Evolutionary conservation across 2,888 invertebrate genomes (phyloP), one percentile per base, ranked within the genome.

Genomic region (Neoitamus cyanurus): DNA sequence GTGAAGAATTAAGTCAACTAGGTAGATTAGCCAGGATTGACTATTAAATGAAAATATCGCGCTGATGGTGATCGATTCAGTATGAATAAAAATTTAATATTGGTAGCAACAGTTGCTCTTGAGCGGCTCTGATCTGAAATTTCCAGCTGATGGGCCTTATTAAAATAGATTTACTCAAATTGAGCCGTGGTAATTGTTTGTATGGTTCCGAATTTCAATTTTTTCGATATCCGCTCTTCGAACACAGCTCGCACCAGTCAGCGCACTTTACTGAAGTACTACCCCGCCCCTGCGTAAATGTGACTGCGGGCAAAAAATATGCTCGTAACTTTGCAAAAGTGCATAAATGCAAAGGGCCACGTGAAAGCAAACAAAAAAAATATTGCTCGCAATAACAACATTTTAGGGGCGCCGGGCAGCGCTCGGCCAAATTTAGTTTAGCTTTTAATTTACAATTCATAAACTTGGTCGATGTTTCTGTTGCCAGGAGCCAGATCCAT

Each of bases 361-460:
- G 58, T 20, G 5, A 4, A 1, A 15, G 6, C 1, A 25, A 58
- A 58, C 31, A 58, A 25, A 75, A 25, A 34, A 28, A 75, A 42
- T 37, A 25, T 9, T 37, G 42, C 25, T 37, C 25, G 75, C 42
- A 75, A 75, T 75, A 75, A 75, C 75, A 78, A n/a, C 48, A 78
- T 58, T 78, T 78, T 48, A 78, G 42, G 15, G n/a, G 42, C 58
- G 58, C 30, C 30, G 30, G 34, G 30, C 36, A 69, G 42, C 69
- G 58, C 31, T 34, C 82, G 30, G 25, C 68, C 36, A 82, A 82
- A 82, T 82, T 82, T 82, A 82, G 82, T 37, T 82, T 82, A 34
- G 69, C 69, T 82, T 82, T 82, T 82, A 82, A 82, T 82, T 82
- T 82, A 82, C 82, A 82, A 82, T 82, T 82, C 82, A 82, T 82